Evolutionary conservation across 2,888 invertebrate species (phyloP).

Genomic region (Altica lythri): DNA sequence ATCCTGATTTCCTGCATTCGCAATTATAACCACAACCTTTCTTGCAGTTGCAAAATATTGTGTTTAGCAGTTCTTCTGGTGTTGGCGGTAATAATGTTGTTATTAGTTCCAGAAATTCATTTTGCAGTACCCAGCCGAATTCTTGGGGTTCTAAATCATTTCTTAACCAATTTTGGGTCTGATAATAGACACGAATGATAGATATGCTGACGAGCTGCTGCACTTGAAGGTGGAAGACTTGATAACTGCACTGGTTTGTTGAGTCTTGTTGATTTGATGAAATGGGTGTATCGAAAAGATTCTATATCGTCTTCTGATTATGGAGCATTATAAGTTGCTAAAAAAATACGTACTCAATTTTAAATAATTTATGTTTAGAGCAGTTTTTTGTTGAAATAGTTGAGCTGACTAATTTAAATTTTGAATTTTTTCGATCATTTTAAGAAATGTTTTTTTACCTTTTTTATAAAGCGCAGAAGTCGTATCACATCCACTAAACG

Average conservation of each 20-base stretch:
- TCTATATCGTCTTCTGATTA: not conserved
- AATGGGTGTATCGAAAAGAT: not conserved
- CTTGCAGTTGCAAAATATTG: slow-evolving; percentile 35
- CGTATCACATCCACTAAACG: slow-evolving; percentile 45
- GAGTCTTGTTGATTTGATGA: not conserved
- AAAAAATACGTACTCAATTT: not conserved
- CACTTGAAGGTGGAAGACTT: not conserved
- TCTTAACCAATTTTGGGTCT: not conserved
- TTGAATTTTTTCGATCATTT: not conserved
- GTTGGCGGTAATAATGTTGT: slow-evolving; percentile 44
- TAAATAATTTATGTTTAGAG: no score
- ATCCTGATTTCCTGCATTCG: not conserved
- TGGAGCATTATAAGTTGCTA: not conserved
- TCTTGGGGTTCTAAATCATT: slow-evolving; percentile 29
- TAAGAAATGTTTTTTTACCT: slow-evolving; percentile 40
- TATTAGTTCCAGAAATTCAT: slow-evolving; percentile 46
- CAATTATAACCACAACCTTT: slow-evolving; percentile 35
- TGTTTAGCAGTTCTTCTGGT: slow-evolving; percentile 40
- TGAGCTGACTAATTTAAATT: no score
- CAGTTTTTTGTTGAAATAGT: no score
- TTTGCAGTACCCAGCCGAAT: slow-evolving; percentile 36
- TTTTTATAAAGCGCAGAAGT: slow-evolving; percentile 43
- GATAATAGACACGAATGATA: no score
- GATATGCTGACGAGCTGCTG: no score
- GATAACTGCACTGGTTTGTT: not conserved